Evolutionary conservation across 2,113 vertebrate species (phyloP).

Genomic region (Triplophysa siluroides): DNA sequence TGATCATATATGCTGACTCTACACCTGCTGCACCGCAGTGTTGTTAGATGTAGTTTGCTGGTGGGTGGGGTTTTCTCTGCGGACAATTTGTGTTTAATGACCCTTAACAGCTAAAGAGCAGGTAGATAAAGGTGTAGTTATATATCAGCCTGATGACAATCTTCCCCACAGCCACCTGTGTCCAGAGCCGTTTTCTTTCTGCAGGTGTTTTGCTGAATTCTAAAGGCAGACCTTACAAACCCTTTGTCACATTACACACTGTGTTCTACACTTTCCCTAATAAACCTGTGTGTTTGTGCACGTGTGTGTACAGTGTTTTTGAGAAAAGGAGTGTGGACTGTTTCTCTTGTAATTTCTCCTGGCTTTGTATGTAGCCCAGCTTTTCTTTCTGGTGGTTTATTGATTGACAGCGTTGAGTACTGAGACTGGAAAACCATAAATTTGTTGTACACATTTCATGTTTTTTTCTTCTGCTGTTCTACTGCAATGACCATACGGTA

Average conservation of each 20-base stretch:
- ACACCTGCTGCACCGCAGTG: constrained; percentile 23
- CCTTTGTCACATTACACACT: neutral
- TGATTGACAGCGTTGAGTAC: constrained; percentile 19
- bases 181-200: neutral
- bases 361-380: constrained; percentile 1
- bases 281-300: neutral
- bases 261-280: neutral
- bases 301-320: neutral
- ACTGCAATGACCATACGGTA: constrained; percentile 20
- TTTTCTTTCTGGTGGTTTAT: constrained; percentile 20
- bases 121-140: constrained; percentile 13
- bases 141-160: constrained; percentile 23
- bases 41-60: constrained; percentile 12
- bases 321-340: neutral
- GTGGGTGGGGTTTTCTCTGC: constrained; percentile 17
- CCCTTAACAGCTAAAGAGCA: constrained; percentile 26
- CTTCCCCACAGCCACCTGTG: constrained; percentile 21
- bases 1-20: constrained; percentile 1
- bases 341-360: constrained; percentile 12
- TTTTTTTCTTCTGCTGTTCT: constrained; percentile 1
- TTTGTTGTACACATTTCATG: constrained; percentile 12
- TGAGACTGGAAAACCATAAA: constrained; percentile 16
- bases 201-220: constrained; percentile 1
- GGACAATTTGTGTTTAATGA: constrained; percentile 30
- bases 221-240: neutral